Conservation (phyloP, 1,140 invertebrate species). For the Belonocnema kinseyi region DNA sequence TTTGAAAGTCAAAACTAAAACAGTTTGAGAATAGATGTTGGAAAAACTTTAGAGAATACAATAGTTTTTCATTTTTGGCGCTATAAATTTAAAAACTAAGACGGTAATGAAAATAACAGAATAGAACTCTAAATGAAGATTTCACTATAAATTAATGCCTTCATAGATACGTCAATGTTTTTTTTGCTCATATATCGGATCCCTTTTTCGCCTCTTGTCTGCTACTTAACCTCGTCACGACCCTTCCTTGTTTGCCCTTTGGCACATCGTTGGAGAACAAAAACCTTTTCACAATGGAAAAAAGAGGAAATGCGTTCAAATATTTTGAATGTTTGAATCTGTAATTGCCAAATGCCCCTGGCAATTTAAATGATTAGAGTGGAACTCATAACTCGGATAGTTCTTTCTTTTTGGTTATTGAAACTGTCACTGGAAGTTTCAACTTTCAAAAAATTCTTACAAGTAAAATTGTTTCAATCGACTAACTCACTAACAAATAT, state of each 20-base stretch:
- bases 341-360: constrained; percentile 18
- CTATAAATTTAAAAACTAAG: neutral
- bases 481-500: no score
- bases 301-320: constrained; percentile 10
- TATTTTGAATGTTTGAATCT: constrained; percentile 30
- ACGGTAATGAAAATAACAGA: neutral
- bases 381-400: no score
- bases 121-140: constrained; percentile 12
- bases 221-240: constrained; percentile 30
- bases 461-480: no score
- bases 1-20: no score
- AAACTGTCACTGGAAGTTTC: no score
- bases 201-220: constrained; percentile 18
- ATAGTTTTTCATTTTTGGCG: neutral
- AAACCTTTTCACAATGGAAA: constrained; percentile 25
- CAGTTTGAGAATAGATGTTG: no score
- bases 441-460: no score
- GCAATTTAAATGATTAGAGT: constrained; percentile 3
- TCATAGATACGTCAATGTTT: constrained; percentile 1
- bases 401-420: no score
- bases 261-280: constrained; percentile 13
- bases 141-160: constrained; percentile 30
- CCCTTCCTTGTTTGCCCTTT: constrained; percentile 29
- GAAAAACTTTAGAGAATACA: no score
- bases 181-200: neutral